Evolutionary conservation across 2,113 vertebrate genomes (phyloP).

Genomic region (Pycnonotus jocosus): DNA sequence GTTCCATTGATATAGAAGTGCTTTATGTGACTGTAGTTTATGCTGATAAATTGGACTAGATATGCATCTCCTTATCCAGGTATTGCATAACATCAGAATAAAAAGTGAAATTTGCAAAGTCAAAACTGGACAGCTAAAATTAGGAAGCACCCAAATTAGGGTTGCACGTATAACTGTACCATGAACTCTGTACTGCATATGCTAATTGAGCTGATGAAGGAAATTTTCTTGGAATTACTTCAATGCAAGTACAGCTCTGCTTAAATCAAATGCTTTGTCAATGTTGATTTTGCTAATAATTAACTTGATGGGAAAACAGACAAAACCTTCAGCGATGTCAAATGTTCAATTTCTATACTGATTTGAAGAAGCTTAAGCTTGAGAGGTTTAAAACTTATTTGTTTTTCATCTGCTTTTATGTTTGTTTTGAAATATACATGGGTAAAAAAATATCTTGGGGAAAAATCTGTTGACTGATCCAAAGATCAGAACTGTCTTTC

Average conservation of each 20-base stretch:
- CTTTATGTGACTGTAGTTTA: background rate
- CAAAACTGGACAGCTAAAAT: background rate
- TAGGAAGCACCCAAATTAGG: background rate
- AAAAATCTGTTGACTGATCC: background rate
- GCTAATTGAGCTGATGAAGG: background rate
- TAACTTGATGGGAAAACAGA: background rate
- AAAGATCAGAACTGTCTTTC: background rate
- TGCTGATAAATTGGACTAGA: background rate
- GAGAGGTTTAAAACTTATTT: background rate
- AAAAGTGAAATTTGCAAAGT: background rate
- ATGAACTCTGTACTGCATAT: background rate
- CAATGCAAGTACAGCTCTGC: background rate
- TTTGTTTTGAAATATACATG: background rate
- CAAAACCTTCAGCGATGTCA: background rate
- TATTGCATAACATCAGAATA: background rate
- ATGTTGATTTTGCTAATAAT: slow-evolving; percentile 5
- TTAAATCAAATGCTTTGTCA: background rate
- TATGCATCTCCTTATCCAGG: background rate
- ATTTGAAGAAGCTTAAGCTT: background rate
- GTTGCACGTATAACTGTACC: background rate
- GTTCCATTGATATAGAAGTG: background rate
- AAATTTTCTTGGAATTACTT: slow-evolving; percentile 4
- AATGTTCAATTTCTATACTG: background rate
- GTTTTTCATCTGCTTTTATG: background rate
- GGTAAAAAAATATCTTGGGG: background rate